Evolutionary conservation across 2,113 vertebrate genomes (phyloP).

Genomic region (Ctenodactylus gundi): DNA sequence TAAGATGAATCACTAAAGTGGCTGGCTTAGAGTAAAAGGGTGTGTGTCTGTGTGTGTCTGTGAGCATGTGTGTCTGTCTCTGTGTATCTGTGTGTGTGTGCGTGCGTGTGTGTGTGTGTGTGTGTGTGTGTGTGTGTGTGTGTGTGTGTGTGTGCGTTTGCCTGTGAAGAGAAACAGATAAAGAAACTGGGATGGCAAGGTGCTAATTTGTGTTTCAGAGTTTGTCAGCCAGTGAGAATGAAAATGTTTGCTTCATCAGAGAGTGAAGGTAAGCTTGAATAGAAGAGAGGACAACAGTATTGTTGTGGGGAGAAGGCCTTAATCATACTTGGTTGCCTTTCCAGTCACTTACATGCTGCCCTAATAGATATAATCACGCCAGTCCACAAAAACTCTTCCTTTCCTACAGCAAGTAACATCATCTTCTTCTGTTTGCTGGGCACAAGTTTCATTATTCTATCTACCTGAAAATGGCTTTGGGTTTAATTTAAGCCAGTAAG

Average conservation of each 20-base stretch:
- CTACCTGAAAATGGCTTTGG: slow-evolving; percentile 44
- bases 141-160: neutral
- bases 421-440: neutral
- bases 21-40: neutral
- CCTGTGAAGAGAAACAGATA: neutral
- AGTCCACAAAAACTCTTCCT: neutral
- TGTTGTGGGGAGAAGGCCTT: neutral
- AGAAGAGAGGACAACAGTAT: slow-evolving; percentile 29
- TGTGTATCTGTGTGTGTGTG: neutral
- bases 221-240: neutral
- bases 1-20: slow-evolving; percentile 60
- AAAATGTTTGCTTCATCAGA: slow-evolving; percentile 39
- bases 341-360: slow-evolving; percentile 29
- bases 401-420: slow-evolving; percentile 47
- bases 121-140: neutral
- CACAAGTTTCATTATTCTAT: slow-evolving; percentile 29
- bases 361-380: slow-evolving; percentile 24
- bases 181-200: neutral
- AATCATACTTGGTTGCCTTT: slow-evolving; percentile 37
- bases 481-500: slow-evolving; percentile 42
- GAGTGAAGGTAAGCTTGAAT: slow-evolving; percentile 64
- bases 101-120: neutral
- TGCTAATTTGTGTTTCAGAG: neutral
- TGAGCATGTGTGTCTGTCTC: neutral
- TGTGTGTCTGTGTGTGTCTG: neutral